Conservation (phyloP, 2,797 vertebrate genomes). For the Furcifer pardalis region DNA sequence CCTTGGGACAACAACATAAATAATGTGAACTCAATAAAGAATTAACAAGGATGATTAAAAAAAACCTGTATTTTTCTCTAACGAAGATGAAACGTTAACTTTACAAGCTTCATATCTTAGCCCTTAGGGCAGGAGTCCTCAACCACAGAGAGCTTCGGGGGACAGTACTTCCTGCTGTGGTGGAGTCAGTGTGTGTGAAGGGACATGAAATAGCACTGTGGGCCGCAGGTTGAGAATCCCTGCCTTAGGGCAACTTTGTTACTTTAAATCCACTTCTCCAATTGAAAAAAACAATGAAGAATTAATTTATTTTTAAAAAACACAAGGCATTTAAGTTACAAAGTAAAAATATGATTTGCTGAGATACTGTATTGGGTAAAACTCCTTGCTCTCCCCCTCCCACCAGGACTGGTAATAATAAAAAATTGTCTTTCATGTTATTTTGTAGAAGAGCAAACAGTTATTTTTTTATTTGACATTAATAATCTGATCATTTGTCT, state of each 20-base stretch:
- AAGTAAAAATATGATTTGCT: not conserved
- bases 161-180: no score
- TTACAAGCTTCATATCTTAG: not conserved
- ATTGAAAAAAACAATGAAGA: slow-evolving; percentile 12
- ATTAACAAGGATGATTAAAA: not conserved
- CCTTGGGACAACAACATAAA: not conserved
- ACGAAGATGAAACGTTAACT: not conserved
- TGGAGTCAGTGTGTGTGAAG: no score
- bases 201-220: no score
- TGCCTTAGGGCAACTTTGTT: not conserved
- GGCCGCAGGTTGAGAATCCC: no score
- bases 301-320: slow-evolving; percentile 33
- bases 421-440: slow-evolving; percentile 66
- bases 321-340: slow-evolving; percentile 32
- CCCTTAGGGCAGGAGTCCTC: not conserved
- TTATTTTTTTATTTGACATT: slow-evolving; percentile 87
- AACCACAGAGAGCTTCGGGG: no score
- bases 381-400: not conserved
- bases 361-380: slow-evolving; percentile 44
- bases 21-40: not conserved
- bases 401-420: slow-evolving; percentile 60
- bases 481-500: slow-evolving; percentile 90
- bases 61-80: not conserved
- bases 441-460: slow-evolving; percentile 73
- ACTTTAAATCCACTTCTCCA: slow-evolving; percentile 14